Base-by-base conservation (phyloP, 2,797 vertebrate species). In the Catostomus latipinnis region DNA sequence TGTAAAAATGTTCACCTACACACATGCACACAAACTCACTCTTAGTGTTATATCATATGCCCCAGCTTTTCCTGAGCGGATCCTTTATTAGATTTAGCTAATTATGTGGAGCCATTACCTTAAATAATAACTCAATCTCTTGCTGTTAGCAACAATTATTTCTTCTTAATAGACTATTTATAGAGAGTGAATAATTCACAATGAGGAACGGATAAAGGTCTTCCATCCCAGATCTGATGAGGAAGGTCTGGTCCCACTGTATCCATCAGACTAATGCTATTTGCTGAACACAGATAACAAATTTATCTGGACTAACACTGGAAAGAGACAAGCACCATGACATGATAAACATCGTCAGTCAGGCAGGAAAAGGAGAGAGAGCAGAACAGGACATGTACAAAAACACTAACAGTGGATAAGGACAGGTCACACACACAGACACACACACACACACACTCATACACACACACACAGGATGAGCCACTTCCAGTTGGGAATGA, bases 401-500 rank as follows among this genome's bases (percentile, higher is more conserved):
- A 52, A 18, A 62, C 81, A 74, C 50, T 48, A 34, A 34, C n/a
- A 63, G 58, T 13, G 68, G 69, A 81, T 66, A 60, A 58, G 52
- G 34, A 56, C 46, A 34, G 68, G 14, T 2, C 34, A 34, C 2
- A 34, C 34, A 34, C 34, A 34, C 34, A 34, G 1, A 34, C 34
- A 34, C 34, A 58, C 9, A 62, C 65, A 62, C 53, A 73, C 50
- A 48, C 69, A 82, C 53, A 81, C 78, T n/a, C n/a, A n/a, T 6
- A 62, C 65, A 62, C 53, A 69, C 50, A 48, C 69, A 82, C 53
- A 81, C 78, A 83, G 84, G 84, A 85, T 81, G 81, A 63, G 67
- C 46, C 50, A 16, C 52, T 80, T 80, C 70, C 61, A 67, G 52
- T 16, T 43, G 16, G 6, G 9, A 80, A 80, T 80, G 2, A 80